Base-by-base conservation (phyloP, 2,888 invertebrate genomes). In the Ophion slaviceki region DNA sequence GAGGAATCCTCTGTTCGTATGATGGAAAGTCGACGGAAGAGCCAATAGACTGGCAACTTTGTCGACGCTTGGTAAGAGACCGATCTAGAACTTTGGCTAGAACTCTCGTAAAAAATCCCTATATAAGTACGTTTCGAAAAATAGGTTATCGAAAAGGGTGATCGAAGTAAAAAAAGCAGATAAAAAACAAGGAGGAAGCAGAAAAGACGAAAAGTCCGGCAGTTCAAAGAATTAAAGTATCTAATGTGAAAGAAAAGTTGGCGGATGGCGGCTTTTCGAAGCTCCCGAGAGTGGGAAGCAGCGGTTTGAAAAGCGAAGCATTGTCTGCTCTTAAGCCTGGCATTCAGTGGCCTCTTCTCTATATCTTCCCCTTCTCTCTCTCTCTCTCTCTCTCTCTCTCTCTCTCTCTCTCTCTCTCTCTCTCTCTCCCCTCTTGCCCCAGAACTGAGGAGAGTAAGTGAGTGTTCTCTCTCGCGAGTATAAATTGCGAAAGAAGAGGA, bases 221-320 rank as follows among this genome's bases (percentile, higher is more conserved):
- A 91, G 92, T 92, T 93, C 91, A 91, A 92, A 92, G 93, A 92
- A 93, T 93, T 93, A 92, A 93, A 93, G 92, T 92, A 92, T 92
- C 92, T 91, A 92, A 93, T 90, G 91, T 92, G 90, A 92, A 92
- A 93, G 92, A 92, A 92, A 92, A 91, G 91, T 91, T 90, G 80
- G 80, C 70, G 80, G 82, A 74, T 75, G 74, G 80, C 66, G 80
- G 83, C 83, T 83, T 86, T 83, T 40, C 68, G 80, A 78, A 76
- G 82, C 71, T 53, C 45, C 36, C 17, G 11, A 17, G 61, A 32
- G 68, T 47, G 64, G 61, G 72, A 74, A 11, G 57, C 28, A 75
- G 53, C 45, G 80, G 80, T 86, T 86, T 86, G 86, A 81, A 86
- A 81, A 86, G 83, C 86, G 91, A 91, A 92, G 93, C 92, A 93